Evolutionary conservation across 2,797 vertebrate genomes (phyloP).

Genomic region (Sphenopsis melanotis): DNA sequence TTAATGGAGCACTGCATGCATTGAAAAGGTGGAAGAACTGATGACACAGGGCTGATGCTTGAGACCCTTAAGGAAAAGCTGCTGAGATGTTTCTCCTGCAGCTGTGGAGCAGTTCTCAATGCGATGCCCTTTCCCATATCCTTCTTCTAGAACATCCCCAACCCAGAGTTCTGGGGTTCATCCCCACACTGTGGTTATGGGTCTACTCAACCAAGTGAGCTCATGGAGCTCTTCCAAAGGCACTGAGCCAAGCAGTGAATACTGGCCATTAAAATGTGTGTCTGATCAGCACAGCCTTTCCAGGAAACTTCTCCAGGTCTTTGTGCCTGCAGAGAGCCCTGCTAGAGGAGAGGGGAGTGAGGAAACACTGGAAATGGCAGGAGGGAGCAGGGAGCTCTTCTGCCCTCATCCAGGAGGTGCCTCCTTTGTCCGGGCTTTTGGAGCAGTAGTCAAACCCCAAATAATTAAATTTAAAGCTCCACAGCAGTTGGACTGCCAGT

Average conservation of each 20-base stretch:
- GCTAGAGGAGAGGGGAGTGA: not conserved
- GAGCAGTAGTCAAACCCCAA: not conserved
- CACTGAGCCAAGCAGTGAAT: not conserved
- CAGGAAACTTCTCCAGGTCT: not conserved
- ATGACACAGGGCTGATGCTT: not conserved
- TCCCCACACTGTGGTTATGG: accelerated
- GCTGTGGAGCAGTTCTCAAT: not conserved
- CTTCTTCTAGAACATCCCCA: not conserved
- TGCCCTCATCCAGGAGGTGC: not conserved
- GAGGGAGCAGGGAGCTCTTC: not conserved
- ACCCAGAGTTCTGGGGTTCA: not conserved
- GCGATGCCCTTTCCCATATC: not conserved
- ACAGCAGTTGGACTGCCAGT: not conserved
- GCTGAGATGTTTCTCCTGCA: not conserved
- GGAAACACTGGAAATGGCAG: not conserved
- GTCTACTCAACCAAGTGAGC: not conserved
- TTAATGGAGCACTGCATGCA: not conserved
- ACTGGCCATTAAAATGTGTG: not conserved
- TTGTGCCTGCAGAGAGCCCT: not conserved
- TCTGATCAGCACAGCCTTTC: not conserved
- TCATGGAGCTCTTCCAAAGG: not conserved
- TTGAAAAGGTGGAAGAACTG: not conserved
- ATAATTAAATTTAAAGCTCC: not conserved
- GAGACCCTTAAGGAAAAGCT: not conserved
- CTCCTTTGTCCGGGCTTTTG: not conserved